Evolutionary conservation across 1,140 invertebrate species (phyloP), one percentile per base, ranked within the genome.

Genomic region (Brachionus rubens): DNA sequence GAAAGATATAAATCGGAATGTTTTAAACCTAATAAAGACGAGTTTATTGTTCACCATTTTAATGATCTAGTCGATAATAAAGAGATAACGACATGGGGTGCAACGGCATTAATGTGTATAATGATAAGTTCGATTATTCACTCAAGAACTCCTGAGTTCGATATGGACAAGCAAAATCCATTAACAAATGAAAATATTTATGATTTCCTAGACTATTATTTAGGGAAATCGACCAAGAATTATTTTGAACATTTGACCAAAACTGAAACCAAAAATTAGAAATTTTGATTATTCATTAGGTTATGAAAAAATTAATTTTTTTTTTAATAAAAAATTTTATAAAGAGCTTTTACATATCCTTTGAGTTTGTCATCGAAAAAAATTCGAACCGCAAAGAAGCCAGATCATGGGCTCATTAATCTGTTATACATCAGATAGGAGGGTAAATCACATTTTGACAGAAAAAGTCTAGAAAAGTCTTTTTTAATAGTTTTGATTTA

Each of bases 21-120:
- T 5, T 75, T 33, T 56, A 54, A 36, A 36, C 24, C 12, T 24
- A 50, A 24, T n/a, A 33, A 19, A 65, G 52, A 33, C 36, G 14
- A 30, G 6, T 54, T 41, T 36, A 43, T 19, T 30, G 30, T 77
- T 41, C 76, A 77, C 28, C 54, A 50, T 36, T 77, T 77, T 59
- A 19, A 56, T 0, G 76, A 77, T 46, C 10, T 62, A 21, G 36
- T 68, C 19, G 19, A 56, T 59, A 41, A 50, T 12, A 72, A 48
- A 48, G n/a, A 43, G 24, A 16, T 78, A n/a, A 41, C 46, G 19
- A 78, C 77, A 33, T 78, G 46, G 30, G 77, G 77, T 16, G 19
- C 72, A 28, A 78, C 77, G 4, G 77, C 77, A 30, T 36, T 62
- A 7, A 48, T 78, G 16, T 77, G 56, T 40, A 62, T 77, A 28